Evolutionary conservation across 2,888 invertebrate species (phyloP), one percentile per base, ranked within the genome.

Genomic region (Dynastes maya): DNA sequence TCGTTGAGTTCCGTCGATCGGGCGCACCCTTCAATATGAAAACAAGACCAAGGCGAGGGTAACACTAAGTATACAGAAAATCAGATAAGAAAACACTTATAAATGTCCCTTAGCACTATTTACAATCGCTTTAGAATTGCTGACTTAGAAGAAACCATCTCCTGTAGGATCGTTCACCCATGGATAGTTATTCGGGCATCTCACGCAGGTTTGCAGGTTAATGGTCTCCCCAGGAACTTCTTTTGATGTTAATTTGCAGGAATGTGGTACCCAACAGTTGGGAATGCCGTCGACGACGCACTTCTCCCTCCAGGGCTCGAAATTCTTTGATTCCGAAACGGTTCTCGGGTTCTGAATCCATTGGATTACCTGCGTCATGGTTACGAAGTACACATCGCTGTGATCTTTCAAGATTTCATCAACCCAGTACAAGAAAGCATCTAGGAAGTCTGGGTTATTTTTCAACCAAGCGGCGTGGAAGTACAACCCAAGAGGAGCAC

Each of bases 361-460:
- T 87, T 97, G 97, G 84, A 97, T 97, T 6, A 97, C 97, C 88
- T 96, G 96, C n/a, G 97, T 97, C 97, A 97, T 97, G 79, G 97
- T 97, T 16, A 96, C 96, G 88, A 97, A 97, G 90, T 96, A 97
- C 9, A 97, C 97, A 87, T 97, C 97, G 83, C 95, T 95, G 90
- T 96, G 96, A 83, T 94, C 95, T 83, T 92, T 90, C 53, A 96
- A 90, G 79, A 96, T 92, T 89, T 97, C 97, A 87, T 97, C 97
- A 86, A 97, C 94, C 97, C 97, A 97, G 88, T 95, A 96, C 27
- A 97, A 90, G 93, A 97, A 97, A 75, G 97, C 97, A 86, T 97
- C 97, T 82, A 97, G 90, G 88, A 93, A 97, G 89, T 97, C 97
- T 64, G 97, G 97, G 87, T 97, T 97, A 89, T 97, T 97, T 89